These are phyloP conservation scores for Adelosebastes latens DNA, from an alignment of 2,797 vertebrate genomes.

Conservation along the genomic window DNA sequence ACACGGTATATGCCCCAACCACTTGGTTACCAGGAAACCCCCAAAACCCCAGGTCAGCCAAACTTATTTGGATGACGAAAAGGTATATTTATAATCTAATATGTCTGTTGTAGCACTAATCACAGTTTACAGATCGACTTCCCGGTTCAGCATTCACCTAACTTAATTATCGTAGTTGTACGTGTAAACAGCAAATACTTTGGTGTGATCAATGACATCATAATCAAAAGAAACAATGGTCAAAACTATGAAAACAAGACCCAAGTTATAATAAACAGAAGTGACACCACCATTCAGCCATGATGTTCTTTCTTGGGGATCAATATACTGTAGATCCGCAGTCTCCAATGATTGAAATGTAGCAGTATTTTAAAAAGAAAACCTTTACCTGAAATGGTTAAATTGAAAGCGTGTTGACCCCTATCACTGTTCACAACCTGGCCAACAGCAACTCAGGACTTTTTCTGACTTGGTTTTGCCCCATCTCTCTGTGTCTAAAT, in stretches of 20 bases:
- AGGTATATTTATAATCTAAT: neutral
- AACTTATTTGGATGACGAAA: neutral
- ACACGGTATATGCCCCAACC: too few relatives aligned
- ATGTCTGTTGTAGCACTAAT: neutral
- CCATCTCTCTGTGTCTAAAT: neutral
- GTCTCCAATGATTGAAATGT: neutral
- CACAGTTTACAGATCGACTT: neutral
- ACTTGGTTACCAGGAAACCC: neutral
- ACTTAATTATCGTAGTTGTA: neutral
- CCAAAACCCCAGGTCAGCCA: neutral
- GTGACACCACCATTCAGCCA: neutral
- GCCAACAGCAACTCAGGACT: slow-evolving; percentile 58
- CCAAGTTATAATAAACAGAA: neutral
- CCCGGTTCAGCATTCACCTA: neutral
- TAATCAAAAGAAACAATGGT: neutral
- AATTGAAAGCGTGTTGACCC: neutral
- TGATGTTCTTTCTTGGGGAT: neutral
- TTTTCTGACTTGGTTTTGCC: neutral
- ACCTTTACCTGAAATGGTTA: neutral
- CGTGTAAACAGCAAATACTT: neutral
- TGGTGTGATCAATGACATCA: neutral
- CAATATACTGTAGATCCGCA: neutral
- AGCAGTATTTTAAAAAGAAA: neutral
- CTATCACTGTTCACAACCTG: slow-evolving; percentile 4
- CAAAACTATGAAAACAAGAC: neutral